Conservation (phyloP, 2,888 invertebrate species). For the Epicampocera succincta region DNA sequence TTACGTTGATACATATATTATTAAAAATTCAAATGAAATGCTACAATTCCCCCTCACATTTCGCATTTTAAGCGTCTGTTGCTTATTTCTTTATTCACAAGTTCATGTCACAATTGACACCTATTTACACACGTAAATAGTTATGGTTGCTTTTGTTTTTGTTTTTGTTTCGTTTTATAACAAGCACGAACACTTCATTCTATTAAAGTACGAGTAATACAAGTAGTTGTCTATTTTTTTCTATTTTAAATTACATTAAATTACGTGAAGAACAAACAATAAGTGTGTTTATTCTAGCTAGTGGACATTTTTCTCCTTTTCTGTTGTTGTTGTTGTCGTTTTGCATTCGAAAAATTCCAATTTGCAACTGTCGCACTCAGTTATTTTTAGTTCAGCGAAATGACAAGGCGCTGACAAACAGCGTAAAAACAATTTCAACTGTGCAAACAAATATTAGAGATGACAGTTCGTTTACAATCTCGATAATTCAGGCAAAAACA, state of each 20-base stretch:
- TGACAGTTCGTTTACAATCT: background rate
- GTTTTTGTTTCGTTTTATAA: conserved; percentile 2
- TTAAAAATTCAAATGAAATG: conserved; percentile 8
- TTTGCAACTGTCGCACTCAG: conserved; percentile 19
- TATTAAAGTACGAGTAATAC: background rate
- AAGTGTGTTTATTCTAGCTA: conserved; percentile 25
- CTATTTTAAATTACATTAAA: conserved; percentile 33
- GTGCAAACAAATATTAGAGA: conserved; percentile 9
- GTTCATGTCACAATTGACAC: conserved; percentile 61
- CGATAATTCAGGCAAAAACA: background rate
- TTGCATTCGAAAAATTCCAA: conserved; percentile 37
- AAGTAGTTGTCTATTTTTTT: background rate
- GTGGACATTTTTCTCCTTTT: background rate
- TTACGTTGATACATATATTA: conserved; percentile 6
- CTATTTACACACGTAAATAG: conserved; percentile 33
- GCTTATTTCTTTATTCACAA: conserved; percentile 18
- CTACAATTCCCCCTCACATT: conserved; percentile 13
- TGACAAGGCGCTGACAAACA: conserved; percentile 20
- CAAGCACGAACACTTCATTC: background rate
- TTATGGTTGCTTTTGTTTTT: conserved; percentile 1
- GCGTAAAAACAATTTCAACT: background rate
- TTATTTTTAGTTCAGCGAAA: conserved; percentile 19
- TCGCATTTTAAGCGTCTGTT: background rate
- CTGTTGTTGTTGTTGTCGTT: background rate
- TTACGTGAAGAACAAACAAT: conserved; percentile 24